These are phyloP conservation scores for Amyelois transitella DNA, from an alignment of 1,140 invertebrate species.

Conservation along the genomic window DNA sequence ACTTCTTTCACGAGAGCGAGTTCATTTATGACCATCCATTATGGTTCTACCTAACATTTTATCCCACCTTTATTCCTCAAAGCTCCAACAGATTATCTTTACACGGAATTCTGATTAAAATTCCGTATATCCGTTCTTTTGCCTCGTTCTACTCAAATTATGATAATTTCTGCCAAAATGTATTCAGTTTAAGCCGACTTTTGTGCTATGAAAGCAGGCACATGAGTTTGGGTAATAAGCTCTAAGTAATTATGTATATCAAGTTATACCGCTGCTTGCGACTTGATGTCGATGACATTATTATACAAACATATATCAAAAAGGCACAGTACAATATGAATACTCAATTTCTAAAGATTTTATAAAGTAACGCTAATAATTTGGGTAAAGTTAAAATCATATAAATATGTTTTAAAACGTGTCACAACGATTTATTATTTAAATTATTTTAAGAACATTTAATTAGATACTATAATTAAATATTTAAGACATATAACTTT, in stretches of 20 bases:
- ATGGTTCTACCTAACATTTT: constrained; percentile 13
- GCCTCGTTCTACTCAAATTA: constrained; percentile 13
- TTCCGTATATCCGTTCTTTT: constrained; percentile 14
- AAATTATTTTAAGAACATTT: no score
- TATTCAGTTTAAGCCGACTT: constrained; percentile 15
- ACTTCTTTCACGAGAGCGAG: no score
- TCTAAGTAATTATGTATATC: neutral
- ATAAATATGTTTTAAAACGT: no score
- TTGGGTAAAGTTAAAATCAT: no score
- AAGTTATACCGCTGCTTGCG: neutral
- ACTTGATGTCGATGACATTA: neutral
- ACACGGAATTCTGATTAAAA: constrained; percentile 24
- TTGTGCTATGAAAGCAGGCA: constrained; percentile 10
- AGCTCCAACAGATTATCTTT: constrained; percentile 12
- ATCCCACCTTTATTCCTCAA: neutral
- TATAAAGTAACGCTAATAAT: no score
- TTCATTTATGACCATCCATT: constrained; percentile 17
- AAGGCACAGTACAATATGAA: neutral
- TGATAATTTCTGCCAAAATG: constrained; percentile 16
- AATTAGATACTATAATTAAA: no score
- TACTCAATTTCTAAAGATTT: no score
- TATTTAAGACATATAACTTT: no score
- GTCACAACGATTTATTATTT: no score
- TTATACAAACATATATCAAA: no score
- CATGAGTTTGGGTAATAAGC: constrained; percentile 1